phyloP scores from a whole-genome alignment of 1,140 invertebrate genomes.

The Paraescarpia echinospica region DNA sequence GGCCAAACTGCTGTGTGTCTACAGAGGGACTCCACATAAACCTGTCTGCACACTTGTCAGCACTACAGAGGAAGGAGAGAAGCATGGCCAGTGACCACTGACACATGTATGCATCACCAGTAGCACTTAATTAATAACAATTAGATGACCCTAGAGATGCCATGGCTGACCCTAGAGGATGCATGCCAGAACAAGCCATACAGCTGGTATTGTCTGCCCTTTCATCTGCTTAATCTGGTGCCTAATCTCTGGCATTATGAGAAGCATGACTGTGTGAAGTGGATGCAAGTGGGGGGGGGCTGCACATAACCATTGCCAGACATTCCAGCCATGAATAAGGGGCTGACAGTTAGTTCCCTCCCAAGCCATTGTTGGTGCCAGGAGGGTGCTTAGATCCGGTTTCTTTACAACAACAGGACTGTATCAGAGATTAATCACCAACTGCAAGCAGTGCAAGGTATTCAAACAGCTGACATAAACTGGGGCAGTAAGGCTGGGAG shows the following conservation, averaged over 20 bases:
- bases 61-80: constrained; percentile 10
- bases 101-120: neutral
- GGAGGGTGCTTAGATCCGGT: neutral
- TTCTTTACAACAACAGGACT: neutral
- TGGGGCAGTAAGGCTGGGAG: neutral
- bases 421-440: neutral
- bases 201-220: neutral
- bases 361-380: neutral
- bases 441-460: neutral
- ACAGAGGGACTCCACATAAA: neutral
- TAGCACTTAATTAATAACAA: neutral
- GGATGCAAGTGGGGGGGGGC: neutral
- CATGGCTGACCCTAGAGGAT: neutral
- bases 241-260: neutral
- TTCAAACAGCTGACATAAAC: neutral
- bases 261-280: neutral
- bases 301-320: neutral
- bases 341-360: neutral
- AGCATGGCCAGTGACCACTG: neutral
- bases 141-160: neutral
- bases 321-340: neutral
- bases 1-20: neutral
- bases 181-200: neutral
- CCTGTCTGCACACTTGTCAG: neutral
- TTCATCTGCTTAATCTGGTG: neutral